Percentiles rank a stretch among this genome's conserved stretches.
phyloP scores from a whole-genome alignment of 1,140 invertebrate species.

The Magallana gigas region DNA sequence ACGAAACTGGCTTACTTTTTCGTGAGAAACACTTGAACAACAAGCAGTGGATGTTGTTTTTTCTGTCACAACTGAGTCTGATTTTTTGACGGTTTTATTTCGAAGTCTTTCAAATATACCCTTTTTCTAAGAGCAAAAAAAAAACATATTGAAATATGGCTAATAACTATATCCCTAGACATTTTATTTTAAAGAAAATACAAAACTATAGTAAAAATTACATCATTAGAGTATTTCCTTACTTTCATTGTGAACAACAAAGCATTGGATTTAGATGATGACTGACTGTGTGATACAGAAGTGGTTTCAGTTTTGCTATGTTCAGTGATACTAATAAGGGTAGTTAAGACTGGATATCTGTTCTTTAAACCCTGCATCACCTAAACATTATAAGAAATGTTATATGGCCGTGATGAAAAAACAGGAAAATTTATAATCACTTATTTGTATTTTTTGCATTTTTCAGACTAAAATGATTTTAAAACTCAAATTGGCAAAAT shows the following conservation, averaged over 20 bases:
- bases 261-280: neutral
- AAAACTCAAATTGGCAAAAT: neutral
- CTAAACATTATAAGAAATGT: neutral
- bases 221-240: neutral
- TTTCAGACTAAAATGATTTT: neutral
- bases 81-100: neutral
- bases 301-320: neutral
- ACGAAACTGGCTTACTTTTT: no score
- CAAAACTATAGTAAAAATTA: neutral
- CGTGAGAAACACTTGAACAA: no score
- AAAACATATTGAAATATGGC: no score
- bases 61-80: neutral
- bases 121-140: neutral
- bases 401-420: neutral
- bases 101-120: neutral
- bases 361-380: neutral
- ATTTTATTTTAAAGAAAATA: neutral
- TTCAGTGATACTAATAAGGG: neutral
- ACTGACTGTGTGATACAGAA: neutral
- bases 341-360: neutral
- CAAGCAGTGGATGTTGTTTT: neutral
- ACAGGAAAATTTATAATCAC: neutral
- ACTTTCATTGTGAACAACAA: neutral
- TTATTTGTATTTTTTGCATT: neutral
- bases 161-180: no score